Evolutionary conservation across 2,888 invertebrate genomes (phyloP).

Genomic region (Latrodectus elegans): DNA sequence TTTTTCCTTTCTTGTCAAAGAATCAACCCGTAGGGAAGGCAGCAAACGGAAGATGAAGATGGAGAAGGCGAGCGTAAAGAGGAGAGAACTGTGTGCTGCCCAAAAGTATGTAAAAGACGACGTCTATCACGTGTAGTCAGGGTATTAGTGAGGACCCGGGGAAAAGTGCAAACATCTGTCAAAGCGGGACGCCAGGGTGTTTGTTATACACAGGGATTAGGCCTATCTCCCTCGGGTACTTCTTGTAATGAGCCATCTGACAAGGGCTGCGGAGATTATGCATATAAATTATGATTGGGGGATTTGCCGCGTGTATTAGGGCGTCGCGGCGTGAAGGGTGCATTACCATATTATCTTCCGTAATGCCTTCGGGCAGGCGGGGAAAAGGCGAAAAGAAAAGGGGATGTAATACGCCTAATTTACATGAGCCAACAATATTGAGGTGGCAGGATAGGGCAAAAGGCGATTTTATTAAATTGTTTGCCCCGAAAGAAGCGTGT

Average conservation of each 20-base stretch:
- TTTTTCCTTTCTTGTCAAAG: slow-evolving; percentile 45
- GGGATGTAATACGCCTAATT: slow-evolving; percentile 68
- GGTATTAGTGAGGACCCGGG: slow-evolving; percentile 65
- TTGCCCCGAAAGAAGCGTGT: slow-evolving; percentile 58
- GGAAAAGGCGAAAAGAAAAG: slow-evolving; percentile 36
- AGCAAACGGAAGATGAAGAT: slow-evolving; percentile 45
- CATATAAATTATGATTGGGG: slow-evolving; percentile 70
- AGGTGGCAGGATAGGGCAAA: slow-evolving; percentile 69
- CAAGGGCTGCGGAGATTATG: slow-evolving; percentile 68
- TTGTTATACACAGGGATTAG: slow-evolving; percentile 69
- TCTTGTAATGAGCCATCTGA: slow-evolving; percentile 69
- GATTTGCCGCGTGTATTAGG: slow-evolving; percentile 68
- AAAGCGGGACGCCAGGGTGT: slow-evolving; percentile 62
- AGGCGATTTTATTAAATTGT: slow-evolving; percentile 70
- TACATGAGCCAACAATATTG: slow-evolving; percentile 70
- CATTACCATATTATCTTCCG: slow-evolving; percentile 70
- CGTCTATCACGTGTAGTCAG: slow-evolving; percentile 65
- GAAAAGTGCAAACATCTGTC: slow-evolving; percentile 70
- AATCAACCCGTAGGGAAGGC: slow-evolving; percentile 50
- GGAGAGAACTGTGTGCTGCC: slow-evolving; percentile 24
- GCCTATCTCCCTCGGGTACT: slow-evolving; percentile 67
- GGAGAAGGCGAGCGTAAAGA: slow-evolving; percentile 40
- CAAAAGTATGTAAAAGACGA: slow-evolving; percentile 67
- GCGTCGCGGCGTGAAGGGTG: slow-evolving; percentile 67
- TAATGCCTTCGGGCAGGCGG: slow-evolving; percentile 51